A percentile compares a stretch with the other conserved stretches of the same genome.
phyloP scores from a whole-genome alignment of 2,888 invertebrate species.

The Sceliomorpha sp. region DNA sequence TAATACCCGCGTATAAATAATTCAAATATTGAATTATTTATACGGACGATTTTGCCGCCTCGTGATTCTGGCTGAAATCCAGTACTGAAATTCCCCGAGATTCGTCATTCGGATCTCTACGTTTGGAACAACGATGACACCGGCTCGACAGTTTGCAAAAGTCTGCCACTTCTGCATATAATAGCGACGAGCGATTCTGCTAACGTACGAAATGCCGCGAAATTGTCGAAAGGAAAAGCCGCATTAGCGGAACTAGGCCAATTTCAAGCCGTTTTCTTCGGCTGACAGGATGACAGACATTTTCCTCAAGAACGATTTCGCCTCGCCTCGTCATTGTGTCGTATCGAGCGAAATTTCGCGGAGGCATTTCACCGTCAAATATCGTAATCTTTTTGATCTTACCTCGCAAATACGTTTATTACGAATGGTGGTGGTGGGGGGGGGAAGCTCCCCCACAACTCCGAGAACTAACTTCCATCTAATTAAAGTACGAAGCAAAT shows the following conservation, averaged over 20 bases:
- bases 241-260: constrained; percentile 5
- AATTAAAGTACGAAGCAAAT: too few species aligned
- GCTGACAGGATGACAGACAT: too few species aligned
- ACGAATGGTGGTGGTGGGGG: too few species aligned
- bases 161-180: constrained; percentile 32
- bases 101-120: constrained; percentile 44
- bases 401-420: too few species aligned
- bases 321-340: too few species aligned
- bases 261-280: constrained; percentile 1
- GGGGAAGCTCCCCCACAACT: too few species aligned
- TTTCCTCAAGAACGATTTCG: too few species aligned
- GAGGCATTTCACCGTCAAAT: too few species aligned
- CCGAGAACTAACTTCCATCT: too few species aligned
- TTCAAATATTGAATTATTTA: constrained; percentile 55
- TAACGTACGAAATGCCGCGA: constrained; percentile 11
- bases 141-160: constrained; percentile 49
- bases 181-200: constrained; percentile 24
- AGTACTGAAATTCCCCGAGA: constrained; percentile 52
- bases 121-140: constrained; percentile 48
- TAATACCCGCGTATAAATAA: constrained; percentile 51
- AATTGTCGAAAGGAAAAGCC: constrained; percentile 5
- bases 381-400: too few species aligned
- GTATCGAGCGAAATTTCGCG: too few species aligned
- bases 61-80: constrained; percentile 45
- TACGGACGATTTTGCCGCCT: constrained; percentile 44